These are phyloP conservation scores for human DNA, from an alignment of 2,113 vertebrate genomes.

Conservation along the genomic window DNA sequence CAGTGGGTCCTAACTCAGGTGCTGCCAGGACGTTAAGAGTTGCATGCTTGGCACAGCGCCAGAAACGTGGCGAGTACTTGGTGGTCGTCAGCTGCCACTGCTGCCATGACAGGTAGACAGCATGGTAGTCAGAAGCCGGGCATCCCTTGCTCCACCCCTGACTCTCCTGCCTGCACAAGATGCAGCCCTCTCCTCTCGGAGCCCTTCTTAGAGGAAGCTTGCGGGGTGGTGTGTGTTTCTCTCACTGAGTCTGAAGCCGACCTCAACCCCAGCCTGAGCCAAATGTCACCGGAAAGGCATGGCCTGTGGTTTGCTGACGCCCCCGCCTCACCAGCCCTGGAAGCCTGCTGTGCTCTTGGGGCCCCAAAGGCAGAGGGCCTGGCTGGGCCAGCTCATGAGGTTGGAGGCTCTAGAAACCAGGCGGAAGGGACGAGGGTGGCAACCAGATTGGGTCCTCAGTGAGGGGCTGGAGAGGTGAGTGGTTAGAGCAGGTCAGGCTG, in stretches of 20 bases:
- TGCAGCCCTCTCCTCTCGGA: no score
- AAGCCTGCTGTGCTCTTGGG: neutral
- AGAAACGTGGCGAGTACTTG: accelerated
- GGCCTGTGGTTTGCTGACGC: neutral
- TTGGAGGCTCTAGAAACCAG: neutral
- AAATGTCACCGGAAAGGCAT: slow-evolving; percentile 56
- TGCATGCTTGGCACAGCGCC: accelerated
- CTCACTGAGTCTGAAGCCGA: neutral
- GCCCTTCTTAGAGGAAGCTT: neutral
- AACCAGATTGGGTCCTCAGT: neutral
- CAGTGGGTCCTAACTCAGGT: neutral
- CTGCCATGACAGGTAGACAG: accelerated
- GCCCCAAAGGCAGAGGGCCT: neutral
- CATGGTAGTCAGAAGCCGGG: no score
- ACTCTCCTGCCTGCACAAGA: neutral
- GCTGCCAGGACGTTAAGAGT: neutral
- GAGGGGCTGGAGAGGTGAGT: neutral
- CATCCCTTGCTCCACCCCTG: neutral
- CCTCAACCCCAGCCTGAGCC: neutral
- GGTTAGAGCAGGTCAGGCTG: neutral
- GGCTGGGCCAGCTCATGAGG: neutral
- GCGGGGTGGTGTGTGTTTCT: neutral
- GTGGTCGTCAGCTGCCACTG: accelerated
- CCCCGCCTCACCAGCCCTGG: neutral
- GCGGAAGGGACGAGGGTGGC: accelerated